Base-by-base conservation (phyloP, 1,140 invertebrate genomes). In the Calycopis cecrops region DNA sequence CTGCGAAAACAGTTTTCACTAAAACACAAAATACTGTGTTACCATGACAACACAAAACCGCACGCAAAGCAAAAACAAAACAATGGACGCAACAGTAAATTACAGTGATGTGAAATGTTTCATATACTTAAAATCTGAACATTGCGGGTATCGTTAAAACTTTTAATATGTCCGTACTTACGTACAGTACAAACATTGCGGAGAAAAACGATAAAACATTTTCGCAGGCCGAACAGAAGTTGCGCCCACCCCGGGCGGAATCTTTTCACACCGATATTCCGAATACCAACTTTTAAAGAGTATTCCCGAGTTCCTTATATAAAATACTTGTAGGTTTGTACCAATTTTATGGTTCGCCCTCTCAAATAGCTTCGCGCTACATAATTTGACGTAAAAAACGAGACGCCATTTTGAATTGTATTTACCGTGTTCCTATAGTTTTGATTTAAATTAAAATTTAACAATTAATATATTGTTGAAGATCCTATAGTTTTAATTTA, bases 211-310 rank as follows among this genome's bases (percentile, higher is more conserved):
- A 70, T 69, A 68, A 73, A 82, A 75, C 68, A 80, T 83, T 75
- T 80, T 78, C 80, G 75, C 76, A 74, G 75, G 69, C 69, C 67
- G 63, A 71, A 76, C 62, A 71, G 65, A 63, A 62, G 69, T 73
- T 28, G 21, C 6, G 12, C 4, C 38, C 40, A 71, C 73, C 69
- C 48, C 59, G 66, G 67, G 68, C 66, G 63, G 63, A 65, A 61
- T 55, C 67, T 67, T 72, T 75, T 71, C 70, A 55, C 69, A 71
- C 71, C 72, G 68, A 78, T 79, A 76, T 81, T 76, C 72, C 60
- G 74, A 78, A 78, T 69, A 74, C 67, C 73, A 81, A 79, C 67
- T 76, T 80, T 74, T 69, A 69, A 68, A 64, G 64, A 74, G 67
- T 62, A 18, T 42, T 52, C 55, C 33, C 50, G 21, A 49, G 47